These are phyloP conservation scores for Rhagologus leucostigma DNA, from an alignment of 2,113 vertebrate species.

Conservation along the genomic window DNA sequence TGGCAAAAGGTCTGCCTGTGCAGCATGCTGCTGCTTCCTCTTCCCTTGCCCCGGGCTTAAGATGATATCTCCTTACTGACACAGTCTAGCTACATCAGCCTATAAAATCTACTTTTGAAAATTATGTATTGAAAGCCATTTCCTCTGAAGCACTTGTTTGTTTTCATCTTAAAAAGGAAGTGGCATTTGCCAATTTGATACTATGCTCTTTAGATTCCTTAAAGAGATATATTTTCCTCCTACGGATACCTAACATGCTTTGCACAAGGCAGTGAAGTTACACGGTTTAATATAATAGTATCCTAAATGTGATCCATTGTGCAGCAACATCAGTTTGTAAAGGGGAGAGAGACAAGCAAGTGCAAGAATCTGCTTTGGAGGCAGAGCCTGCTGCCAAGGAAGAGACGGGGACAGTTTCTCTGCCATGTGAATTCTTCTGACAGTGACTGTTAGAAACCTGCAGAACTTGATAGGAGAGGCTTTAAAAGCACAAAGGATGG, in stretches of 20 bases:
- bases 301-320: not conserved
- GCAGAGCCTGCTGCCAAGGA: not conserved
- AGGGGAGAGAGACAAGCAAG: not conserved
- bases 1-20: conserved; percentile 8
- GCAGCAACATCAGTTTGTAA: not conserved
- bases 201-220: not conserved
- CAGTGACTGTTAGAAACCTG: not conserved
- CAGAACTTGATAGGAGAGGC: not conserved
- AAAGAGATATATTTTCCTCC: not conserved
- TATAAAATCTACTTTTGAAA: not conserved
- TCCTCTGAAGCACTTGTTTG: not conserved
- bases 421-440: not conserved
- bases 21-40: not conserved
- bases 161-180: not conserved
- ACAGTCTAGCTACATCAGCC: not conserved
- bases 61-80: not conserved
- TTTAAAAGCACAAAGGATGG: not conserved
- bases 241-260: not conserved
- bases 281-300: not conserved
- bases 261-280: not conserved
- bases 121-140: not conserved
- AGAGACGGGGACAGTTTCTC: not conserved
- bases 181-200: not conserved
- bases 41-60: not conserved
- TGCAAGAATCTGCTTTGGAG: not conserved